These are phyloP conservation scores for Apostichopus leukothele DNA, from an alignment of 53 echinoderm and acorn worm species.

Conservation along the genomic window DNA sequence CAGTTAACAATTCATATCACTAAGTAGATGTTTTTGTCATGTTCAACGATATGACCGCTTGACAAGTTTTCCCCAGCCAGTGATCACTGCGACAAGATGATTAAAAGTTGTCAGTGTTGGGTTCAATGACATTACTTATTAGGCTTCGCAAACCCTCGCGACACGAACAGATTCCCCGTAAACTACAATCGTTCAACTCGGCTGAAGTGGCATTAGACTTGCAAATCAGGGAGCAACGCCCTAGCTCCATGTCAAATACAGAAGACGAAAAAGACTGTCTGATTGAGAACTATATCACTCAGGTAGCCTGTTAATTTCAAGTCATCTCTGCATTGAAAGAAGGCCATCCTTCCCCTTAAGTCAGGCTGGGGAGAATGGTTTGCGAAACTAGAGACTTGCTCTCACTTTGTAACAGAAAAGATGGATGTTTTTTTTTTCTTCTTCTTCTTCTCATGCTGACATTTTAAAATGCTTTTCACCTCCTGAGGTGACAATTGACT, in stretches of 20 bases:
- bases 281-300: constrained; percentile 24
- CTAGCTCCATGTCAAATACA: constrained; percentile 38
- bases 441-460: background rate
- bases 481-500: constrained; percentile 14
- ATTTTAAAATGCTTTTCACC: constrained; percentile 2
- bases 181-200: constrained; percentile 34
- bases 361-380: constrained; percentile 14
- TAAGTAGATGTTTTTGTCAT: constrained; percentile 18
- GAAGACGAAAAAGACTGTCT: constrained; percentile 8
- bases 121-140: constrained; percentile 45
- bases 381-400: constrained; percentile 11
- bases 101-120: constrained; percentile 41
- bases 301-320: constrained; percentile 23
- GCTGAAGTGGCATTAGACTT: constrained; percentile 44
- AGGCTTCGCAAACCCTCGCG: constrained; percentile 29
- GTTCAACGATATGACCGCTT: constrained; percentile 17
- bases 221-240: constrained; percentile 45
- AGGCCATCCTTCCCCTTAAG: background rate
- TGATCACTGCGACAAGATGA: constrained; percentile 36
- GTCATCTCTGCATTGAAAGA: constrained; percentile 10
- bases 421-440: constrained; percentile 5
- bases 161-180: constrained; percentile 36
- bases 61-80: constrained; percentile 37
- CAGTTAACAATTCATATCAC: constrained; percentile 23
- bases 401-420: constrained; percentile 8